These are phyloP conservation scores for Thrips palmi DNA, from an alignment of 1,140 invertebrate genomes.

Conservation along the genomic window DNA sequence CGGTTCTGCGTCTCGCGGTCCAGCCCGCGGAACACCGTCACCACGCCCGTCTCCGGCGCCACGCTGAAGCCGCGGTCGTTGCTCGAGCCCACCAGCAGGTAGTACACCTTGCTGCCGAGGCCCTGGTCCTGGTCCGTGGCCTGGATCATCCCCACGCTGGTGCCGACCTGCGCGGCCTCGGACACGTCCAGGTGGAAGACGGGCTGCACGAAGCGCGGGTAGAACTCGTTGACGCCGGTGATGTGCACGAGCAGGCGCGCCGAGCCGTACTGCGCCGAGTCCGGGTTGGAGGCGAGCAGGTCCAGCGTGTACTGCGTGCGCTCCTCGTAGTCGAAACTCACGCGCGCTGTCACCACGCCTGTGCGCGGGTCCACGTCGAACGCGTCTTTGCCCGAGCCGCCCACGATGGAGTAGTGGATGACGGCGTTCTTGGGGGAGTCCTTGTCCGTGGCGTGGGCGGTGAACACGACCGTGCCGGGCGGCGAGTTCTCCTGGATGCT, in stretches of 20 bases:
- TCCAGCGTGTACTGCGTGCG: slow-evolving; percentile 55
- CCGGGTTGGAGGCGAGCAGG: slow-evolving; percentile 73
- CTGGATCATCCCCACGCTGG: slow-evolving; percentile 65
- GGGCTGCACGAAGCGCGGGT: slow-evolving; percentile 76
- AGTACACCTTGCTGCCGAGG: slow-evolving; percentile 80
- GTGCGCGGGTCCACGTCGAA: slow-evolving; percentile 60
- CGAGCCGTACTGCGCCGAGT: slow-evolving; percentile 57
- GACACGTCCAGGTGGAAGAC: slow-evolving; percentile 88
- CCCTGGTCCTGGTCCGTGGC: slow-evolving; percentile 84
- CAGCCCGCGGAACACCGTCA: slow-evolving; percentile 60
- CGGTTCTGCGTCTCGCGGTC: slow-evolving; percentile 83
- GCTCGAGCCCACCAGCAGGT: slow-evolving; percentile 79
- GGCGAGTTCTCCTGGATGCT: slow-evolving; percentile 70
- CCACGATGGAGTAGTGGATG: slow-evolving; percentile 69
- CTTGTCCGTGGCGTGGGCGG: slow-evolving; percentile 60
- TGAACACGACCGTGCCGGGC: slow-evolving; percentile 52
- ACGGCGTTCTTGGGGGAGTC: slow-evolving; percentile 84
- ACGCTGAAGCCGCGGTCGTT: slow-evolving; percentile 84
- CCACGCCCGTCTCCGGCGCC: slow-evolving; percentile 62
- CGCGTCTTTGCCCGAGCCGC: slow-evolving; percentile 50
- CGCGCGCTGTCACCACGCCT: slow-evolving; percentile 55
- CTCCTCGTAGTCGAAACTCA: slow-evolving; percentile 79
- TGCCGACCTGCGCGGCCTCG: slow-evolving; percentile 76
- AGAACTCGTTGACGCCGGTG: slow-evolving; percentile 81
- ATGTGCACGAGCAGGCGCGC: slow-evolving; percentile 58